phyloP scores from a whole-genome alignment of 2,888 invertebrate genomes.

The Tiphia femorata region DNA sequence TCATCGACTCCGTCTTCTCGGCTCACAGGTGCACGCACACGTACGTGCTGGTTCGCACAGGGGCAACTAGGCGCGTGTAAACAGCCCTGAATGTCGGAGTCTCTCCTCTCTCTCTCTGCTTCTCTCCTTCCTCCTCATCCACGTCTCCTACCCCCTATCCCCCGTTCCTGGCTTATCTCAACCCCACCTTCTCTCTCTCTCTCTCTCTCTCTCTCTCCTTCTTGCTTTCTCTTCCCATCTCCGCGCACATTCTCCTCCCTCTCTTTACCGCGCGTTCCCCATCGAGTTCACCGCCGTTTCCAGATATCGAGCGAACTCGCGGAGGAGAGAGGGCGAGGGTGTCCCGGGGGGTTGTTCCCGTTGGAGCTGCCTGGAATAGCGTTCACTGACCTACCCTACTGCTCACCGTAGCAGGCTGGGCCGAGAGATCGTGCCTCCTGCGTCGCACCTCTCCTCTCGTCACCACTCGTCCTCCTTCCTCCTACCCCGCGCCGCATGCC shows the following conservation, averaged over 20 bases:
- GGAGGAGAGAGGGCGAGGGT: slow-evolving; percentile 45
- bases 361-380: slow-evolving; percentile 52
- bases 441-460: background rate
- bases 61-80: too few species aligned
- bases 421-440: slow-evolving; percentile 32
- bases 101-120: too few species aligned
- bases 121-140: background rate
- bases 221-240: background rate
- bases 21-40: too few species aligned
- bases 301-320: slow-evolving; percentile 63
- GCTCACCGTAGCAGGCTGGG: slow-evolving; percentile 35
- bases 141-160: background rate
- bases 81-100: too few species aligned
- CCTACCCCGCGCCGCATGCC: background rate
- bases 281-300: slow-evolving; percentile 37
- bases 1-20: too few species aligned
- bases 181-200: background rate
- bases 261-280: background rate
- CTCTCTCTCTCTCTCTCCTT: too few species aligned
- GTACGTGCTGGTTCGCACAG: too few species aligned
- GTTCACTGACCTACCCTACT: slow-evolving; percentile 62
- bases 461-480: background rate
- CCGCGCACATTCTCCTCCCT: background rate
- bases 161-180: background rate
- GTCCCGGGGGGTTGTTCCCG: slow-evolving; percentile 53